Evolutionary conservation across 2,113 vertebrate genomes (phyloP).

Genomic region (Heteronetta atricapilla): DNA sequence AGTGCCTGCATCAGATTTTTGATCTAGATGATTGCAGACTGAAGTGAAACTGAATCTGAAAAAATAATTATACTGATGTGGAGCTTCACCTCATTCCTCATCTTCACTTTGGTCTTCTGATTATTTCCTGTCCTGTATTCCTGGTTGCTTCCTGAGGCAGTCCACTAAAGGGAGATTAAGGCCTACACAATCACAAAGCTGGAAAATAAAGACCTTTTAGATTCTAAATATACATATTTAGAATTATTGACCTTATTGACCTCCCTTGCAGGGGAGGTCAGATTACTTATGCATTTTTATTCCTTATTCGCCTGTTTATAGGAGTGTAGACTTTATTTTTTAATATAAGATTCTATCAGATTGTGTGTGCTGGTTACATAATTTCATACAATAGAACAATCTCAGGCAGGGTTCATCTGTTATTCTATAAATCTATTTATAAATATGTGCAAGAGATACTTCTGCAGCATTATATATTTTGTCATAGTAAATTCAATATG

Average conservation of each 20-base stretch:
- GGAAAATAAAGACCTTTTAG: not conserved
- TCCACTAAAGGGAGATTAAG: not conserved
- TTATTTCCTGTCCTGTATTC: not conserved
- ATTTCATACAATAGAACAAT: not conserved
- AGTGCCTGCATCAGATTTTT: slow-evolving; percentile 25
- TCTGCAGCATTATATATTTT: not conserved
- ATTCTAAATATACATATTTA: not conserved
- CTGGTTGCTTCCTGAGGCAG: not conserved
- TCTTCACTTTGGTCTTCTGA: not conserved
- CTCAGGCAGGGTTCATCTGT: not conserved
- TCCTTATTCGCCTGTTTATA: not conserved
- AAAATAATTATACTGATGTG: not conserved
- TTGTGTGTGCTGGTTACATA: not conserved
- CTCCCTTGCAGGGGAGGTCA: not conserved
- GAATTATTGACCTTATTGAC: too few species aligned
- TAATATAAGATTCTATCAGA: not conserved
- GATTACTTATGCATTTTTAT: not conserved
- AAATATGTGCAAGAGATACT: not conserved
- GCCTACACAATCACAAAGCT: not conserved
- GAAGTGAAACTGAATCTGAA: slow-evolving; percentile 24
- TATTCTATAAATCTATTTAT: not conserved
- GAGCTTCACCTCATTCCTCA: slow-evolving; percentile 1
- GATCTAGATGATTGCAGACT: not conserved
- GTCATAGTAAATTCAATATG: not conserved
- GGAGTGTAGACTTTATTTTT: not conserved